Base-by-base conservation (phyloP, 2,113 vertebrate species). In the Peucedramus taeniatus region DNA sequence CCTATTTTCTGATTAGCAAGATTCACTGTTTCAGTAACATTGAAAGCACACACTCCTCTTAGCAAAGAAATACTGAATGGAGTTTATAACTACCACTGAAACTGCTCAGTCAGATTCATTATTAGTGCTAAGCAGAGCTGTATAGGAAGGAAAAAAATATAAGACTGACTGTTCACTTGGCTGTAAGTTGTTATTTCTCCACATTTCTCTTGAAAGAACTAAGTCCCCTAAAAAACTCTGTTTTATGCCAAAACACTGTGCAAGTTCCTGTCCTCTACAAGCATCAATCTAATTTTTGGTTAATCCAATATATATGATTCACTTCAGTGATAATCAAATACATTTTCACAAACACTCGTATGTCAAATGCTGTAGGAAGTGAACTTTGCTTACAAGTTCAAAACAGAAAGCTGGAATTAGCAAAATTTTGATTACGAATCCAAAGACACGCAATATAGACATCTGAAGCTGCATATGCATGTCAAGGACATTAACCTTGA, bases 401-500 rank as follows among this genome's bases (percentile, higher is more conserved):
- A 63, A 27, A 57, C 21, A 69, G n/a, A 70, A 68, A 63, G 16
- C 7, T 57, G 39, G 76, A 66, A 45, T 65, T 40, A 35, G 51
- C 19, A 78, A 39, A 4, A 44, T 31, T 49, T 78, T 50, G 3
- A 57, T 85, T 53, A 50, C 3, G 1, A 94, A 69, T 53, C 39
- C 30, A 57, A 78, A 78, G 47, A 71, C 12, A 84, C 0, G 1
- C 10, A 72, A 44, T 4, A 57, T 0, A n/a, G 1, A 1, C 31
- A 63, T 50, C 8, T 71, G 44, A 78, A 84, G 26, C 14, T 21
- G 10, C 11, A 66, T 3, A 1, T 17, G 35, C 21, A 21, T 8
- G 10, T 71, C 37, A 57, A 45, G n/a, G n/a, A 65, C 20, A n/a
- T 33, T 37, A 51, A 60, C 7, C 49, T n/a, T 33, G 4, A 23